These are phyloP conservation scores for Pterocles burchelli DNA, from an alignment of 2,113 vertebrate species.

Conservation along the genomic window DNA sequence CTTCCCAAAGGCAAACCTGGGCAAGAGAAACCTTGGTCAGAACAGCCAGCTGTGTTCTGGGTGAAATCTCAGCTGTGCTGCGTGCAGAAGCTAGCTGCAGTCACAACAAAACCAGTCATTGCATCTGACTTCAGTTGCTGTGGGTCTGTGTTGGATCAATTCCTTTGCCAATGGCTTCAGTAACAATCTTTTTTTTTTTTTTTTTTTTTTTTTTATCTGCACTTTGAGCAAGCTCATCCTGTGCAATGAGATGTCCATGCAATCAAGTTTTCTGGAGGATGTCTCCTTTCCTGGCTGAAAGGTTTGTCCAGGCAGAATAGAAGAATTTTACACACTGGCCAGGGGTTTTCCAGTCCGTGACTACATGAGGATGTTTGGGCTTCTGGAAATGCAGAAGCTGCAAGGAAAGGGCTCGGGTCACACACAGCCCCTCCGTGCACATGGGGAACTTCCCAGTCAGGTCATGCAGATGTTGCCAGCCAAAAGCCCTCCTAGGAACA, in stretches of 20 bases:
- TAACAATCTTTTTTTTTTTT: background rate
- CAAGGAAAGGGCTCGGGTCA: background rate
- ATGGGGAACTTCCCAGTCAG: background rate
- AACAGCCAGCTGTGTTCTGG: background rate
- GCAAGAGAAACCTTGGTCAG: background rate
- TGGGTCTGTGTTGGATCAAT: background rate
- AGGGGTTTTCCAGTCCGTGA: background rate
- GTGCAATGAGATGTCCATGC: background rate
- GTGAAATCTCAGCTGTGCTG: background rate
- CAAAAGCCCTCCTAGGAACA: background rate
- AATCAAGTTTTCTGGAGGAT: background rate
- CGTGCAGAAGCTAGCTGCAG: background rate
- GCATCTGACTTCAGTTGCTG: background rate
- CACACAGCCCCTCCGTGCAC: background rate
- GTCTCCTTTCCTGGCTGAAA: background rate
- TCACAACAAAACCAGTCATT: background rate
- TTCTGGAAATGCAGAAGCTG: background rate
- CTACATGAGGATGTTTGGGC: background rate
- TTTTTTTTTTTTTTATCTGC: background rate
- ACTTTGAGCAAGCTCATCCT: background rate
- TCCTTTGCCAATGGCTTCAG: background rate
- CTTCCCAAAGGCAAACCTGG: background rate
- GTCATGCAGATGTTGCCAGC: background rate
- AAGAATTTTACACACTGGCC: background rate
- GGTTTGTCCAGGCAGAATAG: background rate